Evolutionary conservation across 2,888 invertebrate genomes (phyloP).

Genomic region (Drosophila prolongata): DNA sequence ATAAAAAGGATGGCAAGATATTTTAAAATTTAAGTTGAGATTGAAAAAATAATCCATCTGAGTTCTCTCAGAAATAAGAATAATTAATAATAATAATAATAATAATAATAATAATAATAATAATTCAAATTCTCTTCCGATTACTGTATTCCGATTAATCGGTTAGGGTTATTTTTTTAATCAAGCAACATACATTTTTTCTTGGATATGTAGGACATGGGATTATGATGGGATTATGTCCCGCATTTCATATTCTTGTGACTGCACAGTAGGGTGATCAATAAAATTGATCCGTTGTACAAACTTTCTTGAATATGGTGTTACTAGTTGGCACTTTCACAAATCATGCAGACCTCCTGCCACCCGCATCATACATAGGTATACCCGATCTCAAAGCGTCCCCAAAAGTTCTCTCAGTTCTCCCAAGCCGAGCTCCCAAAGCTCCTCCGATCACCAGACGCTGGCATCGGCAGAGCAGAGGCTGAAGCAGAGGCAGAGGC

Average conservation of each 20-base stretch:
- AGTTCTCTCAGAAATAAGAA: too few species aligned
- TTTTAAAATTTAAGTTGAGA: too few species aligned
- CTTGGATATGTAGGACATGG: too few species aligned
- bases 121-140: too few species aligned
- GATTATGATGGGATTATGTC: too few species aligned
- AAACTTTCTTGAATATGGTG: constrained; percentile 36
- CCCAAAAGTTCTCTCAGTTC: constrained; percentile 42
- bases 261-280: not conserved
- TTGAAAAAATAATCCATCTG: too few species aligned
- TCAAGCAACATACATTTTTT: too few species aligned
- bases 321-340: constrained; percentile 59
- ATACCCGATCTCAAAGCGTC: constrained; percentile 18
- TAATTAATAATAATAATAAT: too few species aligned
- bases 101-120: too few species aligned
- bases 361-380: constrained; percentile 15
- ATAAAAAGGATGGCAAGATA: too few species aligned
- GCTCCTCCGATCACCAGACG: constrained; percentile 21
- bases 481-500: constrained; percentile 3
- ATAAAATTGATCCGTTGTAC: not conserved
- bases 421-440: constrained; percentile 26
- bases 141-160: too few species aligned
- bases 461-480: not conserved
- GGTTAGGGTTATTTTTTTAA: too few species aligned
- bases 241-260: not conserved
- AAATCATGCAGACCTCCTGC: constrained; percentile 53